Evolutionary conservation across 2,888 invertebrate genomes (phyloP).

Genomic region (Drosophila nr. perissopoda): DNA sequence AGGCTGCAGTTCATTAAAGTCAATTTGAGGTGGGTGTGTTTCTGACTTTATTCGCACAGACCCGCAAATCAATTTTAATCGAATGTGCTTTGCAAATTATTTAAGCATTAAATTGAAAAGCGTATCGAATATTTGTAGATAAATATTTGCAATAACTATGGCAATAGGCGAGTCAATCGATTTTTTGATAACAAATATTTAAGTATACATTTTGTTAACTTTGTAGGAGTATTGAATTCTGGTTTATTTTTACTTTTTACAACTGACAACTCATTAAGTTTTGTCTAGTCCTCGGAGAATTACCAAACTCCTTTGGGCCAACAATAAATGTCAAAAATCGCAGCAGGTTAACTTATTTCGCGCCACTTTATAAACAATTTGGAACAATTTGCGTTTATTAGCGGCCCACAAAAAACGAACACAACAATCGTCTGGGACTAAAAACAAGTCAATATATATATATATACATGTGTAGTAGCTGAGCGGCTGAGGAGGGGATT

Average conservation of each 20-base stretch:
- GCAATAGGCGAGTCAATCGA: neutral
- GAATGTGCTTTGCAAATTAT: conserved; percentile 41
- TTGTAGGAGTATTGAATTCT: neutral
- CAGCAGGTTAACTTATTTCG: conserved; percentile 54
- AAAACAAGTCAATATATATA: neutral
- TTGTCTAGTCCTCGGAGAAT: neutral
- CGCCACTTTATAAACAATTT: conserved; percentile 70
- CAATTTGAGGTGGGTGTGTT: conserved; percentile 68
- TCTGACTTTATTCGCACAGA: conserved; percentile 5
- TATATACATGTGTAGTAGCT: neutral
- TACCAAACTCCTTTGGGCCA: neutral
- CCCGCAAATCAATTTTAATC: conserved; percentile 46
- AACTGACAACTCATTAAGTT: neutral
- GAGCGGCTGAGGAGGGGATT: neutral
- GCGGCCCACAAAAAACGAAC: conserved; percentile 50
- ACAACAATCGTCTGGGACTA: conserved; percentile 29
- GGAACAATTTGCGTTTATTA: conserved; percentile 72
- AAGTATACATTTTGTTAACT: conserved; percentile 1
- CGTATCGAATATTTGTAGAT: conserved; percentile 17
- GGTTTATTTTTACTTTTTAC: neutral
- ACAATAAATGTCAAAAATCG: conserved; percentile 51
- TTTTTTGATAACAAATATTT: neutral
- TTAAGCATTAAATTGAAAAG: conserved; percentile 40
- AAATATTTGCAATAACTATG: neutral
- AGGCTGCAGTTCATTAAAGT: conserved; percentile 44